These are phyloP conservation scores for Eucriotettix oculatus DNA, from an alignment of 2,888 invertebrate species.

Conservation along the genomic window DNA sequence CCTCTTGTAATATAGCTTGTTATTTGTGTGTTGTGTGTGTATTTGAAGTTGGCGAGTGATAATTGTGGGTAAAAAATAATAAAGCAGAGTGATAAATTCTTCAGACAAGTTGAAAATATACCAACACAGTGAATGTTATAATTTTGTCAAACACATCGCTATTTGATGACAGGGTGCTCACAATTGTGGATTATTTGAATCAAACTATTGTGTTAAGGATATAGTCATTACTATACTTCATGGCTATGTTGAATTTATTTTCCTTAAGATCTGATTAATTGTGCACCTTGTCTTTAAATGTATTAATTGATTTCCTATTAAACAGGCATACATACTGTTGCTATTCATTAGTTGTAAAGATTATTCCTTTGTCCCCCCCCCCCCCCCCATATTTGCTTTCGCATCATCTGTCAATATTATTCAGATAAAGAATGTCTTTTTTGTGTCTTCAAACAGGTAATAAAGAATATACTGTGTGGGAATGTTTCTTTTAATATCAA, in stretches of 20 bases:
- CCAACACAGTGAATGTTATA: not conserved
- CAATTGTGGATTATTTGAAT: constrained; percentile 8
- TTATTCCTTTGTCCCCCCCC: no score
- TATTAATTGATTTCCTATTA: not conserved
- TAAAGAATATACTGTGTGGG: no score
- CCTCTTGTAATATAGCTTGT: constrained; percentile 13
- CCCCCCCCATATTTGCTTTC: no score
- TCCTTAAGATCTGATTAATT: not conserved
- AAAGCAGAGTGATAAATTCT: constrained; percentile 4
- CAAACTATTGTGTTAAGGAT: constrained; percentile 1
- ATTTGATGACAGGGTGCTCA: constrained; percentile 11
- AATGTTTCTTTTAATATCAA: no score
- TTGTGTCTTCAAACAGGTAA: no score
- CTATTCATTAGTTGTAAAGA: no score
- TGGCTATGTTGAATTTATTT: no score
- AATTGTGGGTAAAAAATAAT: constrained; percentile 5
- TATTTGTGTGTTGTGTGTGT: constrained; percentile 13
- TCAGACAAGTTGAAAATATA: not conserved
- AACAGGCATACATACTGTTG: no score
- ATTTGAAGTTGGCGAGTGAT: constrained; percentile 10
- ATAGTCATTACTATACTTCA: no score
- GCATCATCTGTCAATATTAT: no score
- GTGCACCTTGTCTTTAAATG: constrained; percentile 8
- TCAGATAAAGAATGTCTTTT: no score
- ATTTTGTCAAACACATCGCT: constrained; percentile 3